Evolutionary conservation across 2,888 invertebrate species (phyloP), one percentile per base, ranked within the genome.

Genomic region (Phrixothrix hirtus): DNA sequence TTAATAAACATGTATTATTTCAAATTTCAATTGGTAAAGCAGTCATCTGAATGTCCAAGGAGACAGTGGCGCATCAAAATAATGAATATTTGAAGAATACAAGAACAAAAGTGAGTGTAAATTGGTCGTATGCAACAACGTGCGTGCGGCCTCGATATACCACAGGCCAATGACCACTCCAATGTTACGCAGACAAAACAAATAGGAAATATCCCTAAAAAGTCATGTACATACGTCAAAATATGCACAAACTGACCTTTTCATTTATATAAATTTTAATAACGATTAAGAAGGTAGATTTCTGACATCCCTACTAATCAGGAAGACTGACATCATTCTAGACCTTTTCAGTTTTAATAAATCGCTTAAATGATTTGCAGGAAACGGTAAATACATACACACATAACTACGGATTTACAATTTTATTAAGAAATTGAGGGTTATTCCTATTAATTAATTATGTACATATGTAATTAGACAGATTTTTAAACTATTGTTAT

Each of bases 111-210:
- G 52, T 53, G 44, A 54, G 57, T 58, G 39, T 57, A 54, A 49
- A 50, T 52, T 59, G 58, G 58, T 54, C 59, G 59, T 54, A 55
- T 59, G 58, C 35, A 62, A 52, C 55, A 57, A 62, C 61, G 63
- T 68, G 67, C 67, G 67, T 67, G 66, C 68, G 71, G 66, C 71
- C 70, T 71, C 71, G 71, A 70, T 71, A 68, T 64, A 63, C 63
- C 63, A 63, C 66, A 67, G 70, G 70, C 70, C 71, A 71, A 70
- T 68, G 71, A 71, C 70, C 70, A 70, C 59, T 61, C 65, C 67
- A 70, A 70, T 70, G 70, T 62, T 69, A 62, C 58, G 58, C 64
- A 70, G 66, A 68, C 67, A 66, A 66, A 68, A 68, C 52, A 36
- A 46, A 52, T 46, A 45, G 42, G 46, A 46, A 46, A 46, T 46